Conservation (phyloP, 1,140 invertebrate species). For the Diorhabda sublineata region DNA sequence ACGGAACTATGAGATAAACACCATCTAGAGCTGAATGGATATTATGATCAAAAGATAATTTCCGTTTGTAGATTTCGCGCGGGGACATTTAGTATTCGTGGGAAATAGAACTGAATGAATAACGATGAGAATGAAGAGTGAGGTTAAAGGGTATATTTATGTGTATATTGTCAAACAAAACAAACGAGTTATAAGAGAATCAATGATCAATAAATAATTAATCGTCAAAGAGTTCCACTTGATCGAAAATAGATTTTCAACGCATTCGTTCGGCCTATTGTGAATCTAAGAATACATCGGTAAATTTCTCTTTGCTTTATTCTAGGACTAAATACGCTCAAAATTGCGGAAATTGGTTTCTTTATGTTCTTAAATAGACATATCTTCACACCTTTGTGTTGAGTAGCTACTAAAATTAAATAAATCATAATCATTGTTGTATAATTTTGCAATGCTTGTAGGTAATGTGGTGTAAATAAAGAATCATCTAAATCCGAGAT, state of each 20-base stretch:
- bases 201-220: conserved; percentile 16
- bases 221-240: background rate
- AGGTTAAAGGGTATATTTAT: conserved; percentile 16
- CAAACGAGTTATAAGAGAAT: conserved; percentile 12
- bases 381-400: no score
- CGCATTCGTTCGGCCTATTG: no score
- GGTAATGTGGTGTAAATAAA: background rate
- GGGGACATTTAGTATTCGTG: conserved; percentile 9
- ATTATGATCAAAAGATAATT: conserved; percentile 3
- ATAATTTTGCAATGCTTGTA: background rate
- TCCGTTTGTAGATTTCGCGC: background rate
- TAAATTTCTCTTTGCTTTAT: no score
- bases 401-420: background rate
- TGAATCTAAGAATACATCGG: no score
- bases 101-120: conserved; percentile 12
- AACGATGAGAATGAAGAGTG: conserved; percentile 16
- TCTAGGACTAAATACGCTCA: no score
- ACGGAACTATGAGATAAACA: background rate
- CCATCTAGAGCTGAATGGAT: background rate
- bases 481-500: background rate
- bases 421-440: background rate
- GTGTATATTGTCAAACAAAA: conserved; percentile 13
- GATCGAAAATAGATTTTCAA: no score
- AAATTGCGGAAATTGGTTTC: no score
- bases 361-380: no score